Evolutionary conservation across 1,140 invertebrate genomes (phyloP).

Genomic region (Nebria ingens): DNA sequence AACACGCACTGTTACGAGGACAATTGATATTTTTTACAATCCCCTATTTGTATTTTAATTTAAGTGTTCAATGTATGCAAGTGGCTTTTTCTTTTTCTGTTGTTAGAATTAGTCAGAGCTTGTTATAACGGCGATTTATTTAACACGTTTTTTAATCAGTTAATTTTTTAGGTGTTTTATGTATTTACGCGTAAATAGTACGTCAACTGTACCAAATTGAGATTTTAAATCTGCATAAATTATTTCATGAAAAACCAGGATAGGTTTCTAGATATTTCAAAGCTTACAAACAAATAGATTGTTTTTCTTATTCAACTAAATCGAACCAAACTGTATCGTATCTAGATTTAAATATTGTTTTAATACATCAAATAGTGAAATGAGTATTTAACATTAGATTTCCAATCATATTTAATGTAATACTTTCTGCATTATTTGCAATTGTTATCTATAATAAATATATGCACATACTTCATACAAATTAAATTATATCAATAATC

Average conservation of each 20-base stretch:
- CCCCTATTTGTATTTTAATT: background rate
- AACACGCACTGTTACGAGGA: background rate
- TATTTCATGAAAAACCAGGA: background rate
- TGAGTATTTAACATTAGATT: too few relatives aligned
- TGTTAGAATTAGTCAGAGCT: background rate
- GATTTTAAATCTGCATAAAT: background rate
- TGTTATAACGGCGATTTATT: background rate
- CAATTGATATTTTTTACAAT: background rate
- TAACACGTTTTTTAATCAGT: slow-evolving; percentile 1
- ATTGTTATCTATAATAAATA: too few relatives aligned
- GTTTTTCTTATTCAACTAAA: too few relatives aligned
- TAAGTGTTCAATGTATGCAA: background rate
- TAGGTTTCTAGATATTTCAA: too few relatives aligned
- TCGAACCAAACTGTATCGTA: too few relatives aligned
- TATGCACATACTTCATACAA: too few relatives aligned
- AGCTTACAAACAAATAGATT: too few relatives aligned
- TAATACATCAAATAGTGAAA: too few relatives aligned
- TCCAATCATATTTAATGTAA: too few relatives aligned
- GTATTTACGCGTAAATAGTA: background rate
- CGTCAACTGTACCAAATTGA: background rate
- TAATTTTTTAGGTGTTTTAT: slow-evolving; percentile 6
- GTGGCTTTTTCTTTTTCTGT: background rate
- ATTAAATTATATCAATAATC: too few relatives aligned
- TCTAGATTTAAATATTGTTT: too few relatives aligned
- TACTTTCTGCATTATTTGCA: too few relatives aligned